Conservation (phyloP, 2,888 invertebrate genomes). For the Ecliptopera silaceata region DNA sequence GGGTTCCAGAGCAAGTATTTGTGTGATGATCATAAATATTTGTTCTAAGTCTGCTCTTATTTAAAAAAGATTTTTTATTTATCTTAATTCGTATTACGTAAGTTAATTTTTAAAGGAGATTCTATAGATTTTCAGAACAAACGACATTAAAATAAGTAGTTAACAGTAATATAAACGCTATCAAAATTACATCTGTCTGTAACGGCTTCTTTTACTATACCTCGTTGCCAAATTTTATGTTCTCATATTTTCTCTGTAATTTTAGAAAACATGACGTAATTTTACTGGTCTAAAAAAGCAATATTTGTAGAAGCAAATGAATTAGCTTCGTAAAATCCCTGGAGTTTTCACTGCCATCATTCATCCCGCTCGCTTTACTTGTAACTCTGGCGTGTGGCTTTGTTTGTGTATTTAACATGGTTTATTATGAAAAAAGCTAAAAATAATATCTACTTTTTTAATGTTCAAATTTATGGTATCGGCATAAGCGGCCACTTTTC, state of each 20-base stretch:
- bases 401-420: not conserved
- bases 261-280: constrained; percentile 1
- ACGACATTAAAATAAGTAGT: not conserved
- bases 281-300: constrained; percentile 7
- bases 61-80: too few species aligned
- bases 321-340: constrained; percentile 15
- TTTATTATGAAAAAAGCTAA: not conserved
- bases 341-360: constrained; percentile 5
- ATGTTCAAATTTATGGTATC: too few species aligned
- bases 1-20: too few species aligned
- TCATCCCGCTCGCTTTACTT: constrained; percentile 4
- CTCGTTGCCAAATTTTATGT: constrained; percentile 8
- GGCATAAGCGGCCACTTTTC: too few species aligned
- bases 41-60: too few species aligned
- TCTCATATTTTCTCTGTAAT: constrained; percentile 12
- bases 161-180: not conserved
- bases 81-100: too few species aligned
- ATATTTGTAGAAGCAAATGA: constrained; percentile 18
- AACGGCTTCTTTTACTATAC: constrained; percentile 4
- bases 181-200: constrained; percentile 3
- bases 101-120: too few species aligned
- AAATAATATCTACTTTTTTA: too few species aligned
- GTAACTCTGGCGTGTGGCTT: not conserved
- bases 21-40: too few species aligned
- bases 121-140: not conserved